phyloP scores from a whole-genome alignment of 2,797 vertebrate genomes.

The Siniperca scherzeri region DNA sequence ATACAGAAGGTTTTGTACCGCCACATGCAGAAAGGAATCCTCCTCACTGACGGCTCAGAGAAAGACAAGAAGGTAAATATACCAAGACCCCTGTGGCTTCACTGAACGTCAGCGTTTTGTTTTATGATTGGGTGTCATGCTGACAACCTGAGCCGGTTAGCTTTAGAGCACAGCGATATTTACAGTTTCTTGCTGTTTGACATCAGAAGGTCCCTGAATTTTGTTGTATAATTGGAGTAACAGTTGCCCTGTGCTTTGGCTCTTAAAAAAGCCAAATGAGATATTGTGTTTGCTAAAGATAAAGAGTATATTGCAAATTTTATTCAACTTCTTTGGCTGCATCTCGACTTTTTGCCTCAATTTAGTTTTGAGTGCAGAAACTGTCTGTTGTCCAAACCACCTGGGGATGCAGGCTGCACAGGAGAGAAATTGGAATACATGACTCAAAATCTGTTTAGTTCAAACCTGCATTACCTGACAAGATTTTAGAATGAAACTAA shows the following conservation, averaged over 20 bases:
- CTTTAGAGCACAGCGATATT: neutral
- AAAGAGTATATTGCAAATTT: neutral
- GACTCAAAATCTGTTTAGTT: neutral
- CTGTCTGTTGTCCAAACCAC: neutral
- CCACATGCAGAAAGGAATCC: slow-evolving; percentile 99
- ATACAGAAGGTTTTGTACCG: slow-evolving; percentile 98
- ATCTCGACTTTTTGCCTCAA: neutral
- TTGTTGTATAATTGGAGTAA: neutral
- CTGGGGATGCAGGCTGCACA: neutral
- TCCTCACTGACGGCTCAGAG: slow-evolving; percentile 97
- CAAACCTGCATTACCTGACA: neutral
- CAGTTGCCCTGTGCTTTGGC: neutral
- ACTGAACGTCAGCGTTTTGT: neutral
- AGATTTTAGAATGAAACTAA: neutral
- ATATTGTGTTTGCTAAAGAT: neutral
- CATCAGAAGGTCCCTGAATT: neutral
- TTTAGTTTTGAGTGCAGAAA: neutral
- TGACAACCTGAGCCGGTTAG: neutral
- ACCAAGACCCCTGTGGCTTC: neutral
- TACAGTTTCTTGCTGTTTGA: neutral
- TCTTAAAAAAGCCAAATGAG: neutral
- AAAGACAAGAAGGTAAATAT: slow-evolving; percentile 96
- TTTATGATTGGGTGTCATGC: neutral
- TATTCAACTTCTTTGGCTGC: neutral
- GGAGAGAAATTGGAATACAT: neutral